Conservation (phyloP, 2,888 invertebrate genomes). For the Ectemnius continuus region DNA sequence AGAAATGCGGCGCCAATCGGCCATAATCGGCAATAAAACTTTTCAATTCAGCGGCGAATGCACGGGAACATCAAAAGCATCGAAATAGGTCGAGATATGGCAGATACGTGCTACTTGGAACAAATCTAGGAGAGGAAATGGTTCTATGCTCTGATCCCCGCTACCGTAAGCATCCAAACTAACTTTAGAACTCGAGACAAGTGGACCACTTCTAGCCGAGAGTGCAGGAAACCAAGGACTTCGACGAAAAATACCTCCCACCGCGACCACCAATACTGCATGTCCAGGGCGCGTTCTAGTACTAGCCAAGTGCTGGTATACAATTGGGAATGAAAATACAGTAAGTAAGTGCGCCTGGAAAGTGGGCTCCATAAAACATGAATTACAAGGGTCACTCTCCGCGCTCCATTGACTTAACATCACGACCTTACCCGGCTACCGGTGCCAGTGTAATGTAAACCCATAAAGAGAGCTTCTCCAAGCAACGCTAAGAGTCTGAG, state of each 20-base stretch:
- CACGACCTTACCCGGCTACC: neutral
- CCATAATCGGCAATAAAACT: no score
- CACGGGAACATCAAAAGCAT: no score
- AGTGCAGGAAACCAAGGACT: slow-evolving; percentile 18
- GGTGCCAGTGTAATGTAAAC: neutral
- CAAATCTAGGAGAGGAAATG: neutral
- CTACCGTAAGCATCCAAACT: slow-evolving; percentile 31
- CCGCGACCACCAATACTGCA: no score
- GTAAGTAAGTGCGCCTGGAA: neutral
- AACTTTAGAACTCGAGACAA: slow-evolving; percentile 46
- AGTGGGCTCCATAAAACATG: neutral
- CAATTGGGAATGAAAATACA: no score
- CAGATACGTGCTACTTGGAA: no score
- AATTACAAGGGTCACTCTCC: neutral
- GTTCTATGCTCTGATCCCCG: slow-evolving; percentile 22
- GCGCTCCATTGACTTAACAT: neutral
- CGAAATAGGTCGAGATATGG: no score
- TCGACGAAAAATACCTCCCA: slow-evolving; percentile 15
- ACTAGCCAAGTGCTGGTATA: no score
- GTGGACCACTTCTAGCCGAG: slow-evolving; percentile 33
- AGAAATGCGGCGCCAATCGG: no score
- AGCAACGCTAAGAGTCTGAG: neutral
- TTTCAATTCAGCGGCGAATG: no score
- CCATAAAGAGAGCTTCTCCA: neutral
- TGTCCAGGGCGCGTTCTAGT: no score